These are phyloP conservation scores for Aphaenogaster ashmeadi DNA, from an alignment of 1,140 invertebrate species.

Conservation along the genomic window DNA sequence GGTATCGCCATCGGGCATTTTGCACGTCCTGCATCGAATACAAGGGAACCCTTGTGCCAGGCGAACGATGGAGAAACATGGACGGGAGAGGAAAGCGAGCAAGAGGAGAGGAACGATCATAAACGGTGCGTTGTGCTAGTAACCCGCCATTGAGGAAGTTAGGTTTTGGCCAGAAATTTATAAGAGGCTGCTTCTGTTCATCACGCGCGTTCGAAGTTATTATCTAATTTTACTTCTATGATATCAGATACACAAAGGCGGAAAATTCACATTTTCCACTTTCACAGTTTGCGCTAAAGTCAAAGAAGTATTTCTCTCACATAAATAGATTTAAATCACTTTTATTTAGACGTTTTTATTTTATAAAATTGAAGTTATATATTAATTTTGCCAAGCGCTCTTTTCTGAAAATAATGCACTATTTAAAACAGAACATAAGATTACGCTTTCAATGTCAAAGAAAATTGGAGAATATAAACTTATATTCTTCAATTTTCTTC, in stretches of 20 bases:
- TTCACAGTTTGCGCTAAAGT: background rate
- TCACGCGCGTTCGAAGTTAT: constrained; percentile 10
- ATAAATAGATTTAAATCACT: background rate
- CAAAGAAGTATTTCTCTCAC: background rate
- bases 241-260: background rate
- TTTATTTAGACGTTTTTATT: background rate
- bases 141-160: constrained; percentile 55
- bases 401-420: background rate
- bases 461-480: constrained; percentile 29
- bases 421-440: background rate
- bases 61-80: constrained; percentile 31
- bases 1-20: constrained; percentile 73
- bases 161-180: constrained; percentile 56
- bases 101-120: constrained; percentile 23
- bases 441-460: background rate
- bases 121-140: constrained; percentile 58
- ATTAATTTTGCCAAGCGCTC: background rate
- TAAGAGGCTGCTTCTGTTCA: constrained; percentile 34
- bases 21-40: constrained; percentile 63
- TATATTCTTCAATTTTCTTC: background rate
- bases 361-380: background rate
- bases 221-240: constrained; percentile 26
- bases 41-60: constrained; percentile 67
- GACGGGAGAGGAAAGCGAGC: background rate
- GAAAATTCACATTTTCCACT: background rate